Evolutionary conservation across 1,140 invertebrate species (phyloP).

Genomic region (Aphelinus atriplicis): DNA sequence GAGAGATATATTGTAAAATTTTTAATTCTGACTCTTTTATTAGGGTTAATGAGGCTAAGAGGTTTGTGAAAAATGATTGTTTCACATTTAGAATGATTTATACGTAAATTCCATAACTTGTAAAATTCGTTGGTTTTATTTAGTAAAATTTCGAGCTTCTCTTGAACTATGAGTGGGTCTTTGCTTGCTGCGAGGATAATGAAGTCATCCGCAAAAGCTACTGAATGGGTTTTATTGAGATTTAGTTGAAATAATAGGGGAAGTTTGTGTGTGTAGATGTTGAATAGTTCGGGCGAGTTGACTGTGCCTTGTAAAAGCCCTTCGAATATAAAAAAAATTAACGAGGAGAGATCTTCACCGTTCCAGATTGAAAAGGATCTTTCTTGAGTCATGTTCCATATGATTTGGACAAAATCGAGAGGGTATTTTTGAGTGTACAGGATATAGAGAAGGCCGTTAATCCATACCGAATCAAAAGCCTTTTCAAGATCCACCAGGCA

Average conservation of each 20-base stretch:
- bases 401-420: conserved; percentile 26
- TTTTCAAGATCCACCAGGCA: conserved; percentile 51
- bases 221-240: neutral
- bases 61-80: conserved; percentile 39
- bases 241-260: conserved; percentile 11
- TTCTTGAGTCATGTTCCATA: conserved; percentile 33
- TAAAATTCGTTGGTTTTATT: conserved; percentile 31
- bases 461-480: conserved; percentile 52
- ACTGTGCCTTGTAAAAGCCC: conserved; percentile 40
- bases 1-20: neutral
- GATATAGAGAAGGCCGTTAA: conserved; percentile 49
- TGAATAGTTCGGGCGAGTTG: conserved; percentile 41
- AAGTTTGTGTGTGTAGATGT: conserved; percentile 33
- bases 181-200: conserved; percentile 17
- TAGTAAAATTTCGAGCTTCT: neutral
- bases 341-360: neutral
- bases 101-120: conserved; percentile 39
- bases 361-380: conserved; percentile 22
- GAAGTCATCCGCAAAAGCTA: conserved; percentile 41
- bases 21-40: neutral
- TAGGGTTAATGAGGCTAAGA: neutral
- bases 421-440: conserved; percentile 29
- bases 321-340: conserved; percentile 22
- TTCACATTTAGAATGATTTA: conserved; percentile 44
- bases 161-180: neutral